A percentile compares a stretch with the other conserved stretches of the same genome.
Evolutionary conservation across 2,113 vertebrate species (phyloP).

Genomic region (Polypterus senegalus): DNA sequence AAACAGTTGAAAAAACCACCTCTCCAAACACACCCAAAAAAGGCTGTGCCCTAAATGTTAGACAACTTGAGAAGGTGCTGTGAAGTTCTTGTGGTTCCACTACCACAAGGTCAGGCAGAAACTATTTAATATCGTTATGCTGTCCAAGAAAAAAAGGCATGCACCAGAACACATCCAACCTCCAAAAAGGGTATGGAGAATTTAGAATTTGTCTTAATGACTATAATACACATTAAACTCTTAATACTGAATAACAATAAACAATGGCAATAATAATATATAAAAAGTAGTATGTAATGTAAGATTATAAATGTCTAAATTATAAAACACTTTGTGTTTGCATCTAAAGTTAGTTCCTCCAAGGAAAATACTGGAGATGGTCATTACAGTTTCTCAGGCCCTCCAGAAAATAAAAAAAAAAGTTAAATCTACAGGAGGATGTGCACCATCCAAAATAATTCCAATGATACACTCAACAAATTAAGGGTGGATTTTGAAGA

Average conservation of each 20-base stretch:
- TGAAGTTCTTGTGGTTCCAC: neutral
- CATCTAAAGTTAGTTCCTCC: too few relatives aligned
- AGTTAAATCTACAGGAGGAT: neutral
- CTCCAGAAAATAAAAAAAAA: neutral
- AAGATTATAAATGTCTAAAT: too few relatives aligned
- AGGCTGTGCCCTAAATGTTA: neutral
- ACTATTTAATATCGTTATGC: constrained; percentile 1
- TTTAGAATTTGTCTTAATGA: neutral
- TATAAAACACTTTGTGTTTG: too few relatives aligned
- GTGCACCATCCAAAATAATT: neutral
- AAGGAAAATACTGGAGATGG: too few relatives aligned
- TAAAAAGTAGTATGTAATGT: too few relatives aligned
- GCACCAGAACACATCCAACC: neutral
- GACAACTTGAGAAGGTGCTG: neutral
- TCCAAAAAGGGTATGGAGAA: neutral
- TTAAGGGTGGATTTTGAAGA: too few relatives aligned
- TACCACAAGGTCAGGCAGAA: neutral
- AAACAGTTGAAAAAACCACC: neutral
- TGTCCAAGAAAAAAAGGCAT: neutral
- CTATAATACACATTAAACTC: too few relatives aligned
- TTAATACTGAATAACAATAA: too few relatives aligned
- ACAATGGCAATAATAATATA: too few relatives aligned
- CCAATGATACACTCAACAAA: neutral
- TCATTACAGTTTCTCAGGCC: too few relatives aligned
- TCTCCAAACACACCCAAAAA: constrained; percentile 2